A percentile compares a stretch with the other conserved stretches of the same genome.
These are phyloP conservation scores for Amphipyra berbera DNA, from an alignment of 2,888 invertebrate genomes.

Conservation along the genomic window DNA sequence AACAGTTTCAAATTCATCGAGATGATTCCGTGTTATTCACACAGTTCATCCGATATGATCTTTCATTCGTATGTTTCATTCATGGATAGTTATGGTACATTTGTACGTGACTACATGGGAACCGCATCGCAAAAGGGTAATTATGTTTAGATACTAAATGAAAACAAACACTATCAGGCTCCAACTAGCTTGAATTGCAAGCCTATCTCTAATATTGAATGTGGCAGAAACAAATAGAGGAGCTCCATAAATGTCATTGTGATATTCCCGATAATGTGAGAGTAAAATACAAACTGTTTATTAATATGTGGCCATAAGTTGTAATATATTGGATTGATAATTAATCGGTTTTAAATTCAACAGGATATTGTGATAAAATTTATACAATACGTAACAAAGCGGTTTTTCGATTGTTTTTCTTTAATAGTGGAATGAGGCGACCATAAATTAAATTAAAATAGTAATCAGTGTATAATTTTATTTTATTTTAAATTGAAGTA, in stretches of 20 bases:
- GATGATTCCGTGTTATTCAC: no score
- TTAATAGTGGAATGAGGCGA: neutral
- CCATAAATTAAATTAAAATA: neutral
- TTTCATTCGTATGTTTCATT: neutral
- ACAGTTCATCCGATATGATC: neutral
- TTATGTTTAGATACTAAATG: conserved; percentile 38
- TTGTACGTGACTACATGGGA: conserved; percentile 34
- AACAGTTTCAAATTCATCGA: no score
- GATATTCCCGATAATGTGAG: conserved; percentile 27
- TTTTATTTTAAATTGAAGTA: neutral
- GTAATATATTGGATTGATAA: conserved; percentile 23
- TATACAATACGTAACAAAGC: conserved; percentile 17
- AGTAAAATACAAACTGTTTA: conserved; percentile 39
- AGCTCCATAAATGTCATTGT: conserved; percentile 39
- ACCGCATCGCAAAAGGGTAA: conserved; percentile 16
- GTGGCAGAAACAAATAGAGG: conserved; percentile 42
- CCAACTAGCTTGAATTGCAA: conserved; percentile 27
- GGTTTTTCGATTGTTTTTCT: conserved; percentile 15
- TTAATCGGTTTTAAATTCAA: conserved; percentile 44
- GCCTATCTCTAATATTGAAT: conserved; percentile 52
- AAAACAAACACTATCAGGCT: conserved; percentile 34
- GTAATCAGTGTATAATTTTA: neutral
- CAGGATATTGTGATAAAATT: conserved; percentile 36
- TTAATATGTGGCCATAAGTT: conserved; percentile 41
- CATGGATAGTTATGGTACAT: conserved; percentile 1